Percentiles rank a stretch among this genome's conserved stretches.
phyloP scores from a whole-genome alignment of 2,888 invertebrate species.

The Trileptium ribeirensis region DNA sequence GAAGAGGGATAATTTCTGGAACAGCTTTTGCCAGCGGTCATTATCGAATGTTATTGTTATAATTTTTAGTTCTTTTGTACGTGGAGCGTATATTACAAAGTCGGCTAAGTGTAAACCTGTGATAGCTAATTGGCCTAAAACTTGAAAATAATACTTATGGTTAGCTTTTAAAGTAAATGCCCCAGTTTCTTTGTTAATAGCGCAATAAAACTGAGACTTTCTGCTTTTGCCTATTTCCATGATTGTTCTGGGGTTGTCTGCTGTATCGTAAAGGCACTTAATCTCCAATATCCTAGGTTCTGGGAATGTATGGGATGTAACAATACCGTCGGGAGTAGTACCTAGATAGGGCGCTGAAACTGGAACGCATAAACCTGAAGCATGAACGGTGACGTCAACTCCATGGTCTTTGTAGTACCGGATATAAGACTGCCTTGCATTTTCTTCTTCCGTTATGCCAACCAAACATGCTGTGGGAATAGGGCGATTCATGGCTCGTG shows the following conservation, averaged over 20 bases:
- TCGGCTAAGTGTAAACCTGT: not conserved
- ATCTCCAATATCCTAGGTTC: not conserved
- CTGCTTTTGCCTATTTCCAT: too few relatives aligned
- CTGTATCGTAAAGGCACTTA: not conserved
- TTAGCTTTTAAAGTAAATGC: not conserved
- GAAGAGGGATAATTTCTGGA: not conserved
- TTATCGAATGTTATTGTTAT: not conserved
- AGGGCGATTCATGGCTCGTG: not conserved
- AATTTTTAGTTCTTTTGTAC: not conserved
- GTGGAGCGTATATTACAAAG: not conserved
- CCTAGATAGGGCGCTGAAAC: not conserved
- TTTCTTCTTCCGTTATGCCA: not conserved
- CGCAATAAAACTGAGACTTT: not conserved
- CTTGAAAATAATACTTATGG: not conserved
- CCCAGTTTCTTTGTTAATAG: not conserved
- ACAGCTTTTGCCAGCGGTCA: not conserved
- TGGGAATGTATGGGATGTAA: not conserved
- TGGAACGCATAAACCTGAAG: not conserved
- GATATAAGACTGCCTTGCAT: not conserved
- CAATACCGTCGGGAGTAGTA: not conserved
- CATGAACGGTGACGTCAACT: not conserved
- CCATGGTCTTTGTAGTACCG: not conserved
- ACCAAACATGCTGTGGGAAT: not conserved
- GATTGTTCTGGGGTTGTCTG: too few relatives aligned
- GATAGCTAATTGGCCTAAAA: not conserved